Conservation (phyloP, 1,140 invertebrate genomes). For the Drosophila bocqueti region DNA sequence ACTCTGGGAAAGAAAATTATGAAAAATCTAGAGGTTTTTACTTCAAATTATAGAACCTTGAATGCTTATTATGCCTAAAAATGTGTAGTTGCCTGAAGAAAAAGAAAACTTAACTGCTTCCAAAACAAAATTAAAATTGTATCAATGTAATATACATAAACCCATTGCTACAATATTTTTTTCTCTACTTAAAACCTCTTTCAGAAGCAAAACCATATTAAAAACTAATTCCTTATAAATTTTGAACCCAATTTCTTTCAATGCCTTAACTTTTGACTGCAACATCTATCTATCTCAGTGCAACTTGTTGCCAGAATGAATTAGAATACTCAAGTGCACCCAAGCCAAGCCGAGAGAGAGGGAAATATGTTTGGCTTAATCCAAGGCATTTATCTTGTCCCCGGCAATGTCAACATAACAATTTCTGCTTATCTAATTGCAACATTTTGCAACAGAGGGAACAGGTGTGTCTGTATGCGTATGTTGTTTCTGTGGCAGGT, state of each 20-base stretch:
- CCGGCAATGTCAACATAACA: slow-evolving; percentile 78
- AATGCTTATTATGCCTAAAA: not conserved
- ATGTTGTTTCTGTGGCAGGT: slow-evolving; percentile 51
- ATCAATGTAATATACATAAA: too few species aligned
- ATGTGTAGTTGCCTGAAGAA: not conserved
- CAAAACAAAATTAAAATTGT: too few species aligned
- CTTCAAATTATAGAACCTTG: not conserved
- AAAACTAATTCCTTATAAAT: not conserved
- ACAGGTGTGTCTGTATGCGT: slow-evolving; percentile 39
- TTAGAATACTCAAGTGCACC: slow-evolving; percentile 57
- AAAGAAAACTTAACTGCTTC: too few species aligned
- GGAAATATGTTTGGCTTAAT: slow-evolving; percentile 48
- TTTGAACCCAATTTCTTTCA: not conserved
- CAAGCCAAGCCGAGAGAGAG: slow-evolving; percentile 14
- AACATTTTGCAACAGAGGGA: slow-evolving; percentile 71
- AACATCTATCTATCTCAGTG: slow-evolving; percentile 13
- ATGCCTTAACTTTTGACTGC: slow-evolving; percentile 7
- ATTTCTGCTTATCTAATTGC: slow-evolving; percentile 83
- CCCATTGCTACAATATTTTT: too few species aligned
- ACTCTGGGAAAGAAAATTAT: slow-evolving; percentile 6
- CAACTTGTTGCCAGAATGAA: slow-evolving; percentile 59
- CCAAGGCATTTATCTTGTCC: slow-evolving; percentile 63
- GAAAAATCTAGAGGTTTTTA: not conserved
- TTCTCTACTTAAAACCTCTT: too few species aligned
- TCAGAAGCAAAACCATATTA: not conserved